Base-by-base conservation (phyloP, 1,140 invertebrate species). In the Cyrtorhinus lividipennis region DNA sequence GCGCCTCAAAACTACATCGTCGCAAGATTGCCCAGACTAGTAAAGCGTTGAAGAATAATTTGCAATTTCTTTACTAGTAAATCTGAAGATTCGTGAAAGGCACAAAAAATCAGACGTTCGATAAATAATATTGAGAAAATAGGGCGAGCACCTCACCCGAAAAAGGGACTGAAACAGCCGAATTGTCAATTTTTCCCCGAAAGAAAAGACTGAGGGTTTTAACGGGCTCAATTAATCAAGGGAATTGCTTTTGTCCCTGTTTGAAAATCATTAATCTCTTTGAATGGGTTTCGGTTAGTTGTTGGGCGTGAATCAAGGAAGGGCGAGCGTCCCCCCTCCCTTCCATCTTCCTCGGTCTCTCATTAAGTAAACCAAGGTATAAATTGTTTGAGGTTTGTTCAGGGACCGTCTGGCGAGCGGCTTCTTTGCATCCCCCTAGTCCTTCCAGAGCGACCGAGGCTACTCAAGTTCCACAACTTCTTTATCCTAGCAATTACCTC, bases 191-290 rank as follows among this genome's bases (percentile, higher is more conserved):
- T 53, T 53, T 20, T 20, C 20, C 20, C 12, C 5, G 20, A 5
- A 13, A 20, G 48, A 53, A 53, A 53, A 53, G 48, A 53, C 48
- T 53, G 48, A 53, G 48, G 48, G 48, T 53, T 53, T 53, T 53
- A 53, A 53, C 48, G 48, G 48, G 48, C 48, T 53, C 48, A 53
- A 53, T 53, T 53, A 53, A 53, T 53, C 48, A 53, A 12, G 48
- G 48, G 48, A 53, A 53, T 53, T 53, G 48, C 48, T 53, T 53
- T 53, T 53, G 48, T 53, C 48, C 48, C 48, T 53, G 48, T 53
- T 53, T 53, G 48, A 53, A 53, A 53, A 53, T 53, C 48, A 53
- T 53, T 53, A 53, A 53, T 53, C 48, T 53, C 48, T 53, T 53
- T 53, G 48, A 53, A 53, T 53, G 48, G 48, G 48, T 53, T n/a